phyloP scores from a whole-genome alignment of 2,113 vertebrate species.

The Silurus asotus region DNA sequence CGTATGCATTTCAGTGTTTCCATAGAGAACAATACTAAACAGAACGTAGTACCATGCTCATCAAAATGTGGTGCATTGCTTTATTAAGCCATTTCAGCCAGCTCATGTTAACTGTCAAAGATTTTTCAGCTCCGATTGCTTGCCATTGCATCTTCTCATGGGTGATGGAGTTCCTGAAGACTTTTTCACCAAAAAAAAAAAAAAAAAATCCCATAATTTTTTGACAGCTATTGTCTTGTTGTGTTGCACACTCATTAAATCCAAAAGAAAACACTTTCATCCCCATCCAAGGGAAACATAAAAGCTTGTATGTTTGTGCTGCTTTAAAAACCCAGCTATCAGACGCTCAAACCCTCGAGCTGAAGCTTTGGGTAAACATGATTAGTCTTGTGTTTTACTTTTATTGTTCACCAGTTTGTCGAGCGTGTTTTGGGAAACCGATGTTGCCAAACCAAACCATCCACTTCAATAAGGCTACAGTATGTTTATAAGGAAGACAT shows the following conservation, averaged over 20 bases:
- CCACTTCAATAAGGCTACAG: too few relatives aligned
- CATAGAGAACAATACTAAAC: background rate
- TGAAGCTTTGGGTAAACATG: constrained; percentile 1
- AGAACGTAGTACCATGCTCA: background rate
- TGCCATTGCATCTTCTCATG: background rate
- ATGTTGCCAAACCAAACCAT: background rate
- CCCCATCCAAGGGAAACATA: constrained; percentile 7
- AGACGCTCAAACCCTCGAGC: background rate
- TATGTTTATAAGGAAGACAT: background rate
- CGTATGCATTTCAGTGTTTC: background rate
- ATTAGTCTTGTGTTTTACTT: constrained; percentile 22
- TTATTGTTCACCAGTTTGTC: background rate
- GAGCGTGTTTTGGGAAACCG: background rate
- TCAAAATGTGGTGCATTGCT: background rate
- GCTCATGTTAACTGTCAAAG: background rate
- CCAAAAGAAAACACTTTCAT: constrained; percentile 20
- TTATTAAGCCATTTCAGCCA: background rate
- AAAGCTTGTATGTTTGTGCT: constrained; percentile 15
- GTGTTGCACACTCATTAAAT: constrained; percentile 22
- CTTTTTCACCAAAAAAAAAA: background rate
- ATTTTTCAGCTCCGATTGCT: background rate
- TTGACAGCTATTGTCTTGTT: constrained; percentile 22
- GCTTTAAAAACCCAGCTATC: constrained; percentile 6
- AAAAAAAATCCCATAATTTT: constrained; percentile 9
- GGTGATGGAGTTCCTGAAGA: background rate